phyloP scores from a whole-genome alignment of 2,797 vertebrate species.

The Oreonectes daqikongensis region DNA sequence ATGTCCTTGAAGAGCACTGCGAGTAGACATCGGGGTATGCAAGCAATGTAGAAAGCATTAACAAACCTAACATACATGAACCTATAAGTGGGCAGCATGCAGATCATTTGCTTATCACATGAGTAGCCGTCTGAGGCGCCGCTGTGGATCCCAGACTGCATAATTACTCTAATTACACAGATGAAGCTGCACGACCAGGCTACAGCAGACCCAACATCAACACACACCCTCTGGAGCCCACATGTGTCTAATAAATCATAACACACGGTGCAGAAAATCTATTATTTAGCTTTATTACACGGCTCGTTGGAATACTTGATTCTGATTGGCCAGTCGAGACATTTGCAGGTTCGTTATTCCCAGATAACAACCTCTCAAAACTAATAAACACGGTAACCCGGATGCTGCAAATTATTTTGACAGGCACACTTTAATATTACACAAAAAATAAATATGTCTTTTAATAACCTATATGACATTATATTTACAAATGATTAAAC shows the following conservation, averaged over 20 bases:
- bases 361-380: too few relatives aligned
- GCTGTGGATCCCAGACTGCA: conserved; percentile 28
- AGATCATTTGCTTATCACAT: conserved; percentile 45
- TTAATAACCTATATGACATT: too few relatives aligned
- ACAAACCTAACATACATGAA: not conserved
- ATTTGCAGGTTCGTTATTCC: too few relatives aligned
- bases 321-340: too few relatives aligned
- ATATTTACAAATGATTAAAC: too few relatives aligned
- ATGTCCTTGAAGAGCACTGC: not conserved
- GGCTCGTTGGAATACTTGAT: too few relatives aligned
- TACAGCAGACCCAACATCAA: conserved; percentile 50
- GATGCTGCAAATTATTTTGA: too few relatives aligned
- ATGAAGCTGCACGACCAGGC: conserved; percentile 38
- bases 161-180: conserved; percentile 59
- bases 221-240: conserved; percentile 15
- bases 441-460: too few relatives aligned
- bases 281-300: conserved; percentile 17
- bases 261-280: too few relatives aligned
- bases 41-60: not conserved
- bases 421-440: too few relatives aligned
- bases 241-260: conserved; percentile 25
- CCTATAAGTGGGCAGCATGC: conserved; percentile 18
- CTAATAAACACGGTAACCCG: too few relatives aligned
- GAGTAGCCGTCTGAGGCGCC: conserved; percentile 30
- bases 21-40: not conserved